Percentiles rank a stretch among this genome's conserved stretches.
Evolutionary conservation across 2,888 invertebrate species (phyloP).

Genomic region (Acanthosoma haemorrhoidale): DNA sequence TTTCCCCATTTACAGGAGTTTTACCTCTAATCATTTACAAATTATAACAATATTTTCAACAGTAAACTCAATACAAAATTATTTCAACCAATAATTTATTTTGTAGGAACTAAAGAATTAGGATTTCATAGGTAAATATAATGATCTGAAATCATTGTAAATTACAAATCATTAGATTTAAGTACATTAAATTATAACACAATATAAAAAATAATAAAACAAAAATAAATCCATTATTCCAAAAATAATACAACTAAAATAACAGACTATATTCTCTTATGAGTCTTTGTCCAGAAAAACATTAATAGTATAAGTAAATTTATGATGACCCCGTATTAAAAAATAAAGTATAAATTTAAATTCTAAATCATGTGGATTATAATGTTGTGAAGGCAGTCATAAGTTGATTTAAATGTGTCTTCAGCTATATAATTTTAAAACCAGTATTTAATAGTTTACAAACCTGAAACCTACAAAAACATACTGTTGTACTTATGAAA

Average conservation of each 20-base stretch:
- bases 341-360: background rate
- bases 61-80: background rate
- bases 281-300: background rate
- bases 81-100: background rate
- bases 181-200: background rate
- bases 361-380: background rate
- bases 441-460: background rate
- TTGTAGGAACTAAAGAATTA: conserved; percentile 9
- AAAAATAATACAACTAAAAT: conserved; percentile 1
- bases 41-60: background rate
- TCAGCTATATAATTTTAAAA: background rate
- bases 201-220: background rate
- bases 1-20: background rate
- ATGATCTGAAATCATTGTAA: background rate
- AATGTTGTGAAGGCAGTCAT: background rate
- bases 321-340: background rate
- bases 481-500: background rate
- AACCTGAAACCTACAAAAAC: background rate
- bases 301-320: background rate
- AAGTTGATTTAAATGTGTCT: too few relatives aligned
- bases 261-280: conserved; percentile 16
- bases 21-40: background rate
- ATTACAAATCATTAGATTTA: background rate
- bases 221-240: conserved; percentile 4
- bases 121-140: background rate